phyloP scores from a whole-genome alignment of 2,113 vertebrate species.

The Myotis davidii region DNA sequence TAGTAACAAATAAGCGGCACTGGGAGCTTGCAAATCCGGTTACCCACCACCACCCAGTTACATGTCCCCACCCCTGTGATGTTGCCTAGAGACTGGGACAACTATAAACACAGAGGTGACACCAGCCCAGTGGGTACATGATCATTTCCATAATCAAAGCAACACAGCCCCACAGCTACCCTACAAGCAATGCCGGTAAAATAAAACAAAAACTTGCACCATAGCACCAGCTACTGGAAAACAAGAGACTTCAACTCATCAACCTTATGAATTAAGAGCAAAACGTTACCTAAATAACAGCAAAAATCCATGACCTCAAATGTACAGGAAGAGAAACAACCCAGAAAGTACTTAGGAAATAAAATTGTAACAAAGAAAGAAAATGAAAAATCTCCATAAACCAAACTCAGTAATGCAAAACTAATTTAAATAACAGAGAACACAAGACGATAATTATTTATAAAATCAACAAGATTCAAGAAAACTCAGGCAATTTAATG shows the following conservation, averaged over 20 bases:
- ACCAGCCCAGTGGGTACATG: not conserved
- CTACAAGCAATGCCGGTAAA: not conserved
- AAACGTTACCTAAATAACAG: not conserved
- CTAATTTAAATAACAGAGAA: not conserved
- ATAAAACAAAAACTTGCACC: not conserved
- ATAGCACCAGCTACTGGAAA: not conserved
- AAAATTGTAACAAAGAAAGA: not conserved
- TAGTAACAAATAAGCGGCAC: not conserved
- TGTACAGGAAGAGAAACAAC: not conserved
- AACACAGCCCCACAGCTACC: not conserved
- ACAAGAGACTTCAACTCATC: not conserved
- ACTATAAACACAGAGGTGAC: not conserved
- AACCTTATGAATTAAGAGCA: not conserved
- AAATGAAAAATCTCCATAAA: not conserved
- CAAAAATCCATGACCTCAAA: not conserved
- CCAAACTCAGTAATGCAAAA: not conserved
- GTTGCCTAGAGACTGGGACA: not conserved
- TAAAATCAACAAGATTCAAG: not conserved
- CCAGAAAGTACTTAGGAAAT: not conserved
- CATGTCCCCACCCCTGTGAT: not conserved
- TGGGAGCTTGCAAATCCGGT: not conserved
- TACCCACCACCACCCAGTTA: not conserved
- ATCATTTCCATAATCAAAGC: not conserved
- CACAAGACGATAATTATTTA: not conserved
- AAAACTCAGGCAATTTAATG: not conserved